phyloP scores from a whole-genome alignment of 2,888 invertebrate genomes.

The Rhagonycha lutea region DNA sequence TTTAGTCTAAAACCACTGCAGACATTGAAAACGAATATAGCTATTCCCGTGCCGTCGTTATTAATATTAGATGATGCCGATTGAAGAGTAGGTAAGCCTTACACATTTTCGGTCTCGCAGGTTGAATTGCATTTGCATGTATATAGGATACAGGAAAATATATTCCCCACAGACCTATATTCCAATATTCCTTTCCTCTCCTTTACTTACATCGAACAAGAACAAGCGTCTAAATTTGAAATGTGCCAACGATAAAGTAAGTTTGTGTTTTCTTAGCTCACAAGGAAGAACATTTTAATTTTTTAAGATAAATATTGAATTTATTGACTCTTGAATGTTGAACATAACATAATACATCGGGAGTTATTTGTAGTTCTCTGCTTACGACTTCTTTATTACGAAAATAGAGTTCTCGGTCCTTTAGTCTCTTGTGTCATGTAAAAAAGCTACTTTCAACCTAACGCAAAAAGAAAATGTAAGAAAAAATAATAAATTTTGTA shows the following conservation, averaged over 20 bases:
- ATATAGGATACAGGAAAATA: constrained; percentile 46
- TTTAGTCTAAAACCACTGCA: constrained; percentile 31
- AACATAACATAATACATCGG: not conserved
- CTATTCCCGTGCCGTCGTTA: constrained; percentile 35
- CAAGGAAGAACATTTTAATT: not conserved
- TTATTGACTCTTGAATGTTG: not conserved
- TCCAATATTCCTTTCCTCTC: constrained; percentile 26
- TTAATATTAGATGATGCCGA: constrained; percentile 46
- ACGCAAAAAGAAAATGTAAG: constrained; percentile 28
- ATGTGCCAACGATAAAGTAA: not conserved
- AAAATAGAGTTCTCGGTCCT: constrained; percentile 23
- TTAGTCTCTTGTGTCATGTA: constrained; percentile 24
- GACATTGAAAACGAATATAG: constrained; percentile 30
- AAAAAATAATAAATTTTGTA: constrained; percentile 38
- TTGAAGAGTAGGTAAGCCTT: constrained; percentile 40
- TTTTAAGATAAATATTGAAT: not conserved
- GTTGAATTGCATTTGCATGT: constrained; percentile 54
- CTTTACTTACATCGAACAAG: constrained; percentile 16
- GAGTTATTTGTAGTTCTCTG: constrained; percentile 5
- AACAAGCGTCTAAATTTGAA: constrained; percentile 22
- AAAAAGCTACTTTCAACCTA: constrained; percentile 24
- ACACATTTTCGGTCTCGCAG: constrained; percentile 47
- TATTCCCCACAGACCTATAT: constrained; percentile 36
- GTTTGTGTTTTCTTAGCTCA: not conserved
- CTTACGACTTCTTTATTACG: constrained; percentile 23